These are phyloP conservation scores for Labeo calbasu DNA, from an alignment of 2,797 vertebrate species.

Conservation along the genomic window DNA sequence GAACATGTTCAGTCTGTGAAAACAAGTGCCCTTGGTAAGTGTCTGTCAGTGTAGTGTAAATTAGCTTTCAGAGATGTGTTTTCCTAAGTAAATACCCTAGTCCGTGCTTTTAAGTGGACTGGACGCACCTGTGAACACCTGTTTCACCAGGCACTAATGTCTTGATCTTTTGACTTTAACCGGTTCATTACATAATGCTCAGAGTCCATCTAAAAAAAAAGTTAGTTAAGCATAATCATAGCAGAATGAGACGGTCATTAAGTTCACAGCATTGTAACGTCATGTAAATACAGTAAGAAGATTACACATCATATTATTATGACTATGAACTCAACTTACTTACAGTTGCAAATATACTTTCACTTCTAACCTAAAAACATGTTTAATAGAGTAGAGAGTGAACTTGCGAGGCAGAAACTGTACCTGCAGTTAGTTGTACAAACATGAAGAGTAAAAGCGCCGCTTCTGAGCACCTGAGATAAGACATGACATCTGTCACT, in stretches of 20 bases:
- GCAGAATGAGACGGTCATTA: neutral
- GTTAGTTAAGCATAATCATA: conserved; percentile 26
- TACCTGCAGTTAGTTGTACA: conserved; percentile 78
- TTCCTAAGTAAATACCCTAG: neutral
- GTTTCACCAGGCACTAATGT: neutral
- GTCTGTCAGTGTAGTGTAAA: neutral
- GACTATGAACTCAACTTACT: conserved; percentile 1
- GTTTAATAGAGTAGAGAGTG: conserved; percentile 4
- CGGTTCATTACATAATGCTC: conserved; percentile 45
- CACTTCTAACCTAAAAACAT: neutral
- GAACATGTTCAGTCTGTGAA: neutral
- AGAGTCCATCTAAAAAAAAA: conserved; percentile 43
- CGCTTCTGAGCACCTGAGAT: conserved; percentile 70
- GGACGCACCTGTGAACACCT: conserved; percentile 17
- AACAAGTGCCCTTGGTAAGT: neutral
- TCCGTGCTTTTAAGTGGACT: neutral
- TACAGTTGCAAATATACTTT: neutral
- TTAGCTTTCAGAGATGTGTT: neutral
- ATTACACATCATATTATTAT: neutral
- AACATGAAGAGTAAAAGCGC: conserved; percentile 76
- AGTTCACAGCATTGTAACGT: conserved; percentile 12
- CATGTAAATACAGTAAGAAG: conserved; percentile 24
- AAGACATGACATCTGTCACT: conserved; percentile 74
- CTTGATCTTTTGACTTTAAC: conserved; percentile 48
- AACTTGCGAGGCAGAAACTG: neutral